Conservation (phyloP, 1,140 invertebrate species). For the Drosophila insularis region DNA sequence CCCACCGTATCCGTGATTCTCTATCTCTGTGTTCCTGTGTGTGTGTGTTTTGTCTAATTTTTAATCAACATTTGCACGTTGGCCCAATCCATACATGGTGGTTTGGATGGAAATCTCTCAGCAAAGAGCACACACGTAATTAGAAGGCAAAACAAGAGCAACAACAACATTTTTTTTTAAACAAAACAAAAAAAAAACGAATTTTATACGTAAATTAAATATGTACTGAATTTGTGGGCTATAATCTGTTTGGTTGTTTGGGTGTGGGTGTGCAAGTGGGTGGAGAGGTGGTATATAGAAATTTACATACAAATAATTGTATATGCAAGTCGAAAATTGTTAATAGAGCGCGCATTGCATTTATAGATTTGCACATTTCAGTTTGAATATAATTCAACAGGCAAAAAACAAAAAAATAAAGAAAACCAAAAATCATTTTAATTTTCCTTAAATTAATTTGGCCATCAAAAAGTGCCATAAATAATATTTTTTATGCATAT, state of each 20-base stretch:
- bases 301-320: conserved; percentile 35
- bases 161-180: conserved; percentile 58
- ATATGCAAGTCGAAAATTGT: conserved; percentile 57
- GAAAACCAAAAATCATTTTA: neutral
- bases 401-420: conserved; percentile 2
- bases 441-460: conserved; percentile 24
- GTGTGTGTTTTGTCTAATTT: conserved; percentile 77
- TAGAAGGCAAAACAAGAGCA: conserved; percentile 61
- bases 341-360: conserved; percentile 67
- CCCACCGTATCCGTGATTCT: conserved; percentile 31
- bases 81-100: conserved; percentile 78
- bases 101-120: conserved; percentile 66
- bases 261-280: conserved; percentile 41
- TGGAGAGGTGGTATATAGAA: conserved; percentile 15
- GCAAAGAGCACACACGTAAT: conserved; percentile 59
- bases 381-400: neutral
- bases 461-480: conserved; percentile 25
- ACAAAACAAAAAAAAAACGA: conserved; percentile 56
- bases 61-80: conserved; percentile 81
- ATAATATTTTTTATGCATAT: conserved; percentile 23
- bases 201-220: conserved; percentile 30
- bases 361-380: conserved; percentile 47
- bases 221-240: conserved; percentile 29
- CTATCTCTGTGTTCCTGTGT: neutral
- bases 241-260: conserved; percentile 42